Base-by-base conservation (phyloP, 2,797 vertebrate genomes). In the Cygnus olor region DNA sequence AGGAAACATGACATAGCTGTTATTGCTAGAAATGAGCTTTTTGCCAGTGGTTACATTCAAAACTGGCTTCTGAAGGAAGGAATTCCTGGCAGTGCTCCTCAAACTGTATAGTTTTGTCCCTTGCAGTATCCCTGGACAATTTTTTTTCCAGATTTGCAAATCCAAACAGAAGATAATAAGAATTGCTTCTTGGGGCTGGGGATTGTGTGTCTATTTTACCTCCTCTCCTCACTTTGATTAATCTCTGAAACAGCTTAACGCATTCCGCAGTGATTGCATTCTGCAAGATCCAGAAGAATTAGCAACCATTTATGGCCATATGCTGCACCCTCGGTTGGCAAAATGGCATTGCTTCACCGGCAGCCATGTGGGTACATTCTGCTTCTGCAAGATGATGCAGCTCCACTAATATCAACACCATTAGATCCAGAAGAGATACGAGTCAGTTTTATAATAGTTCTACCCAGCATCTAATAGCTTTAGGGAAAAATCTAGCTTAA, bases 1-100 rank as follows among this genome's bases (percentile, higher is more conserved):
- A 96, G 96, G 96, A 91, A 95, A 71, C 77, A 85, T 92, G 89
- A 94, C 93, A 28, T 80, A 92, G 95, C 96, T 95, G 95, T 95
- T 94, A 71, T 45, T 95, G 96, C 95, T 45, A 24, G 79, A 78
- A 93, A 91, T 5, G 57, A 85, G 72, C 88, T 88, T 88, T 73
- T 85, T 80, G 95, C 95, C 85, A 32, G 72, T 27, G 87, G 17
- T 91, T 69, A 6, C 94, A 92, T 94, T 88, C 89, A 88, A 57
- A 79, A 21, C 87, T 74, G 76, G 76, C 93, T 71, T 68, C 36
- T 90, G 89, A 68, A 83, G 81, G 94, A 78, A 90, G 86, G 84
- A 89, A 88, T 92, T 96, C 89, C 94, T 95, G 96, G 95, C 94
- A 17, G 19, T 20, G 40, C 69, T 80, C 53, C 65, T 77, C 72